Percentiles rank a stretch among this genome's conserved stretches.
These are phyloP conservation scores for Alligator sinensis DNA, from an alignment of 2,113 vertebrate species.

Conservation along the genomic window DNA sequence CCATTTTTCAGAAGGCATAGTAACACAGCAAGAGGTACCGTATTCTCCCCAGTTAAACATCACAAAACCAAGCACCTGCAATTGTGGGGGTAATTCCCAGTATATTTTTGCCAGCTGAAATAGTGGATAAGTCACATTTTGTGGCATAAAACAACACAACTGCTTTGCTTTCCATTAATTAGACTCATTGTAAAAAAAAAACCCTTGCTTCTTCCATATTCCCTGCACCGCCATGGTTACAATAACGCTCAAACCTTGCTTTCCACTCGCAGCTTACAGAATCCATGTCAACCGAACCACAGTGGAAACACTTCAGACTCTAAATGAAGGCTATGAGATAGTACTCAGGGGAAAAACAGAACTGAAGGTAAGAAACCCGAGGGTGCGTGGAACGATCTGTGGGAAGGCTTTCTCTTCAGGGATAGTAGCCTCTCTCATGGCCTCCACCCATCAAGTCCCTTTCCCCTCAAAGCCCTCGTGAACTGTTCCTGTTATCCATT, in stretches of 20 bases:
- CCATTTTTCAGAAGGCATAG: neutral
- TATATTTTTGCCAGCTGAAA: neutral
- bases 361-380: conserved; percentile 84
- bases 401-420: neutral
- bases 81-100: neutral
- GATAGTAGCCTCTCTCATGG: neutral
- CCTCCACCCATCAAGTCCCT: neutral
- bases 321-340: conserved; percentile 91
- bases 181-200: no score
- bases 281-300: conserved; percentile 92
- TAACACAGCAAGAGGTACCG: neutral
- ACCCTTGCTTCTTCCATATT: no score
- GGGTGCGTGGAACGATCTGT: neutral
- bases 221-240: no score
- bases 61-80: neutral
- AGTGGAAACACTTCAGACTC: conserved; percentile 84
- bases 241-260: neutral
- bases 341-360: conserved; percentile 89
- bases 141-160: neutral
- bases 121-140: fast-evolving
- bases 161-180: neutral
- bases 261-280: conserved; percentile 85
- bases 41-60: fast-evolving
- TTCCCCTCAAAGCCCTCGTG: neutral
- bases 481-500: neutral